Conservation (phyloP, 2,888 invertebrate species). For the Petrolisthes manimaculis region DNA sequence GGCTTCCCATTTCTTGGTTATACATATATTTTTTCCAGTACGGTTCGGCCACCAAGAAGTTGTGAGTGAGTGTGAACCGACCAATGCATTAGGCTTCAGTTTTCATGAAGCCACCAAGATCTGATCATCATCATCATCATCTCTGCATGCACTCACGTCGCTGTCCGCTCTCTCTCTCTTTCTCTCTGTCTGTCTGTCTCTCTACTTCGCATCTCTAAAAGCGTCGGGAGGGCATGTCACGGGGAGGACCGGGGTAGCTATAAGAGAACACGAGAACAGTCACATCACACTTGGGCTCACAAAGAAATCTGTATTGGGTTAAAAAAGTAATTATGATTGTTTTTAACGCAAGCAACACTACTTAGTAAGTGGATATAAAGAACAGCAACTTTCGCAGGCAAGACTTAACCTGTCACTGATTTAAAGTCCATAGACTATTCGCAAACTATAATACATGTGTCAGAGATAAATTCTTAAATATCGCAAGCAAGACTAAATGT, state of each 20-base stretch:
- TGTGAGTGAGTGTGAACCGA: no score
- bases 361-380: not conserved
- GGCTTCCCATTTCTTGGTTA: not conserved
- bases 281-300: conserved; percentile 51
- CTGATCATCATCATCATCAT: conserved; percentile 59
- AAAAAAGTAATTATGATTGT: conserved; percentile 35
- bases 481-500: no score
- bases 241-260: conserved; percentile 66
- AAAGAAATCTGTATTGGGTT: conserved; percentile 42
- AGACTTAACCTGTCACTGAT: conserved; percentile 8
- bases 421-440: conserved; percentile 3
- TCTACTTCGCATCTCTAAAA: conserved; percentile 65
- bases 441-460: no score
- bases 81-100: not conserved
- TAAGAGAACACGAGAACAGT: conserved; percentile 63
- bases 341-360: not conserved
- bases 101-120: conserved; percentile 55
- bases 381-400: conserved; percentile 14
- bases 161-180: conserved; percentile 36
- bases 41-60: conserved; percentile 4
- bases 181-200: not conserved
- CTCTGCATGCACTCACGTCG: conserved; percentile 60
- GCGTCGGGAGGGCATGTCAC: conserved; percentile 66
- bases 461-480: no score
- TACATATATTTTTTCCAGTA: conserved; percentile 25